These are phyloP conservation scores for Trilocha varians DNA, from an alignment of 2,888 invertebrate genomes.

Conservation along the genomic window DNA sequence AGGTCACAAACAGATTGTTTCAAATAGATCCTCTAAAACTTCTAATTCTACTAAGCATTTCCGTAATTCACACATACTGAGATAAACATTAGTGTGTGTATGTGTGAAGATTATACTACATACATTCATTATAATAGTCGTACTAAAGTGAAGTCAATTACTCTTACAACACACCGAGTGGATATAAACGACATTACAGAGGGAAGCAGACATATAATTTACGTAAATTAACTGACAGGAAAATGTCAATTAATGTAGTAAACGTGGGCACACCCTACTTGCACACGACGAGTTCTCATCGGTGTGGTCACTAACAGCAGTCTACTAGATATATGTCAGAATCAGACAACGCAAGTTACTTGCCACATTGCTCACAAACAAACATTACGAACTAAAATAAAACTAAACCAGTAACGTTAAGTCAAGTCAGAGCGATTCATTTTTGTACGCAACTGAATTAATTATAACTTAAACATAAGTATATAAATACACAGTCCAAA, in stretches of 20 bases:
- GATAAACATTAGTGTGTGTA: not conserved
- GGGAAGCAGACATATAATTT: slow-evolving; percentile 10
- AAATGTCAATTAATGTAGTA: slow-evolving; percentile 9
- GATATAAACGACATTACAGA: slow-evolving; percentile 1
- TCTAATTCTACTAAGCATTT: not conserved
- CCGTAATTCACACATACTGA: not conserved
- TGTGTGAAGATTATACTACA: not conserved
- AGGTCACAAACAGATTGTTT: not conserved
- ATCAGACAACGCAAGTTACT: too few relatives aligned
- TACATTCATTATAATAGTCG: not conserved
- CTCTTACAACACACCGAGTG: not conserved
- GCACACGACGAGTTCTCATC: too few relatives aligned
- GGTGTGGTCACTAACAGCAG: too few relatives aligned
- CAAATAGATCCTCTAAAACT: not conserved
- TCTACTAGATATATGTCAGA: too few relatives aligned
- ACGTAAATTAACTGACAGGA: too few relatives aligned
- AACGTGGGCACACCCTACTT: not conserved
- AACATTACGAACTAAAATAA: too few relatives aligned
- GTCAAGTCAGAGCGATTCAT: too few relatives aligned
- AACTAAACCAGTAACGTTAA: too few relatives aligned
- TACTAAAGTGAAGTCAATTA: not conserved
- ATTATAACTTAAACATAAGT: too few relatives aligned
- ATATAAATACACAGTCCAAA: slow-evolving; percentile 17
- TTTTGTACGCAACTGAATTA: too few relatives aligned
- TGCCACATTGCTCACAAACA: too few relatives aligned